These are phyloP conservation scores for Dyspetes luteomarginatus DNA, from an alignment of 2,888 invertebrate species.

Conservation along the genomic window DNA sequence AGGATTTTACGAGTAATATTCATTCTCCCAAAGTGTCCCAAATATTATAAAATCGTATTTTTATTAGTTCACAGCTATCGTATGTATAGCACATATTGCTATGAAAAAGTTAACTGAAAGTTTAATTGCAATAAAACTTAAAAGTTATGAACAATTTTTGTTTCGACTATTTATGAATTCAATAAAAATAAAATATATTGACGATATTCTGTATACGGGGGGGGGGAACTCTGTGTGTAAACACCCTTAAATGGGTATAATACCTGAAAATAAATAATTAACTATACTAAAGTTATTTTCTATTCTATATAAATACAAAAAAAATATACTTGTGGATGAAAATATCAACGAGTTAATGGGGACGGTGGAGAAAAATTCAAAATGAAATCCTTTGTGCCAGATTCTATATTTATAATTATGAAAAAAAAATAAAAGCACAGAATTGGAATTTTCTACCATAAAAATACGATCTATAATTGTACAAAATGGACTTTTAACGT, in stretches of 20 bases:
- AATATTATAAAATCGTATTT: slow-evolving; percentile 12
- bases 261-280: too few species aligned
- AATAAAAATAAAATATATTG: too few species aligned
- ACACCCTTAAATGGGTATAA: too few species aligned
- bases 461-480: neutral
- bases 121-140: too few species aligned
- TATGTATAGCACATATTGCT: neutral
- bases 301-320: neutral
- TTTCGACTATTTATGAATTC: too few species aligned
- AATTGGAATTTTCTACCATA: too few species aligned
- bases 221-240: slow-evolving; percentile 4
- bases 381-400: slow-evolving; percentile 51
- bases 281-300: too few species aligned
- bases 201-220: too few species aligned
- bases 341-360: slow-evolving; percentile 31
- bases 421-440: neutral
- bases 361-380: slow-evolving; percentile 34
- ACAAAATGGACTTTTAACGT: neutral
- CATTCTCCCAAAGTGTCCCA: neutral
- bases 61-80: neutral
- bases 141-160: too few species aligned
- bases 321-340: slow-evolving; percentile 1
- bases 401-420: slow-evolving; percentile 44
- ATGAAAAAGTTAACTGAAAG: neutral
- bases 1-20: slow-evolving; percentile 54